A percentile compares a stretch with the other conserved stretches of the same genome.
phyloP scores from a whole-genome alignment of 2,797 vertebrate genomes.

The Tamandua tetradactyla region DNA sequence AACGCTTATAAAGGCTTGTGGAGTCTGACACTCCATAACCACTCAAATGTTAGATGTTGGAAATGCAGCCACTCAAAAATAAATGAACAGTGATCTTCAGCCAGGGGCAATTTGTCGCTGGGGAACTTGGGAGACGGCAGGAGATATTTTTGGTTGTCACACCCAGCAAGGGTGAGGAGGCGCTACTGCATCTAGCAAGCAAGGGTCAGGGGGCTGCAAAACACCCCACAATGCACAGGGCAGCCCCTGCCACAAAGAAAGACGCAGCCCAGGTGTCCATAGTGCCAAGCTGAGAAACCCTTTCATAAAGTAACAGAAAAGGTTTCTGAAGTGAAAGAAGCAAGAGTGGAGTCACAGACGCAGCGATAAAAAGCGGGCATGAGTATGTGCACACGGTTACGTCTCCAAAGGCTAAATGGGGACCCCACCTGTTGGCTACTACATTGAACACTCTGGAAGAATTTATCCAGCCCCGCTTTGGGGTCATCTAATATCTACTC shows the following conservation, averaged over 20 bases:
- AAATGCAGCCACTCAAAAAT: neutral
- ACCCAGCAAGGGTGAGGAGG: too few relatives aligned
- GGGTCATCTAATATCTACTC: neutral
- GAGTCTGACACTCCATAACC: fast-evolving
- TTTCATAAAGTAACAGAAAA: fast-evolving
- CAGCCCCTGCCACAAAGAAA: fast-evolving
- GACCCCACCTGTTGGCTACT: fast-evolving
- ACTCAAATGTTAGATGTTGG: fast-evolving
- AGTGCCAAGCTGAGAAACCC: neutral
- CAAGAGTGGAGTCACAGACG: fast-evolving
- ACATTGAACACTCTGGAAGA: neutral
- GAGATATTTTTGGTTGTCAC: neutral
- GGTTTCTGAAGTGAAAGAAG: neutral
- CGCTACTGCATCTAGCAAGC: too few relatives aligned
- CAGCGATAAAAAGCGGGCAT: fast-evolving
- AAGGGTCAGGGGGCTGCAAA: fast-evolving
- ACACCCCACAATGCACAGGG: fast-evolving
- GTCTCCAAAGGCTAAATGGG: fast-evolving
- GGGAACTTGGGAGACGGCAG: neutral
- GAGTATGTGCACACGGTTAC: fast-evolving
- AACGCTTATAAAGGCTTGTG: fast-evolving
- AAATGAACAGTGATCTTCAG: neutral
- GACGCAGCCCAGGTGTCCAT: fast-evolving
- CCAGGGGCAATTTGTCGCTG: fast-evolving
- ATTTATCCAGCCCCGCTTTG: fast-evolving